Conservation (phyloP, 2,888 invertebrate species). For the Aleiodes leptofemur region DNA sequence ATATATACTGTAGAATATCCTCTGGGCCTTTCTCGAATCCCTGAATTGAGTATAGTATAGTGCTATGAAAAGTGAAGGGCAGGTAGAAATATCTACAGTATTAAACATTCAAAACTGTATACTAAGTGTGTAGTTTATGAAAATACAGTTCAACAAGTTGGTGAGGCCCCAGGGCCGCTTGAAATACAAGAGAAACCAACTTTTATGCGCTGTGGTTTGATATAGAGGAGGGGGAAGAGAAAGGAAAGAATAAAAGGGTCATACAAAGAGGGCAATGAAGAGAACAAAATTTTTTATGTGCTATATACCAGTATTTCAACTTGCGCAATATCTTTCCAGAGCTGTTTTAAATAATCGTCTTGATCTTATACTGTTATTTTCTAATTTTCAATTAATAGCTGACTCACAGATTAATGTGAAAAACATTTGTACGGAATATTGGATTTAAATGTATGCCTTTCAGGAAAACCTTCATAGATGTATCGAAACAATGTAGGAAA, state of each 20-base stretch:
- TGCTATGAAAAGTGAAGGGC: slow-evolving; percentile 26
- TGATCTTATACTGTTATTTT: too few species aligned
- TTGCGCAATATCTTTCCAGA: slow-evolving; percentile 43
- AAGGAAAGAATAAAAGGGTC: slow-evolving; percentile 46
- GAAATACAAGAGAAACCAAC: slow-evolving; percentile 45
- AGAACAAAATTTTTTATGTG: slow-evolving; percentile 60
- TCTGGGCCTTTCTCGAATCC: background rate
- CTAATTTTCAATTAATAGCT: too few species aligned
- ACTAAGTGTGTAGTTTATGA: slow-evolving; percentile 1
- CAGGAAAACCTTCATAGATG: too few species aligned
- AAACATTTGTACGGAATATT: too few species aligned
- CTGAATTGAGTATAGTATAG: background rate
- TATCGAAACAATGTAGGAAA: too few species aligned
- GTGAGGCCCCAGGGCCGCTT: slow-evolving; percentile 62
- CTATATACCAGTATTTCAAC: slow-evolving; percentile 61
- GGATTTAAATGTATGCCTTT: too few species aligned
- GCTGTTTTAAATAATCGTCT: background rate
- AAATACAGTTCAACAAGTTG: slow-evolving; percentile 64
- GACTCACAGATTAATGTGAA: too few species aligned
- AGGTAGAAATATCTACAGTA: slow-evolving; percentile 31
- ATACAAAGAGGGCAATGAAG: slow-evolving; percentile 50
- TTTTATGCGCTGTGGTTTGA: slow-evolving; percentile 52
- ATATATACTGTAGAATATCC: slow-evolving; percentile 7
- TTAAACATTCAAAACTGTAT: slow-evolving; percentile 9
- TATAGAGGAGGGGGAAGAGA: slow-evolving; percentile 44